These are phyloP conservation scores for Zelostemma sp. DNA, from an alignment of 1,140 invertebrate genomes.

Conservation along the genomic window DNA sequence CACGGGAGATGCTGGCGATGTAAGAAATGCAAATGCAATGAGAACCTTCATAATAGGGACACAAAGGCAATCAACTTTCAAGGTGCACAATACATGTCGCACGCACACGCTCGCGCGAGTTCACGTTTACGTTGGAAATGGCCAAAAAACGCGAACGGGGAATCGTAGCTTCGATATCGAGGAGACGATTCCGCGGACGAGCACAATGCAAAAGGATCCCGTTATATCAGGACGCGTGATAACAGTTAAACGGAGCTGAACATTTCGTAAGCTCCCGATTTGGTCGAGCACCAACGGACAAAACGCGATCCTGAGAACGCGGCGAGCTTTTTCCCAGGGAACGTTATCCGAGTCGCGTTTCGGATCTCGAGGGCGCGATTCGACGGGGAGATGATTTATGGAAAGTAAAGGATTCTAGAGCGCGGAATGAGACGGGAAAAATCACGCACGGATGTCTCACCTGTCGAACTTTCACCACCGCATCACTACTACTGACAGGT, in stretches of 20 bases:
- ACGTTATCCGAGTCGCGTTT: background rate
- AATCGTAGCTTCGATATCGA: background rate
- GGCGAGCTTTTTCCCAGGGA: background rate
- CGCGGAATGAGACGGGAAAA: constrained; percentile 1
- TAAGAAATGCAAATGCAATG: too few relatives aligned
- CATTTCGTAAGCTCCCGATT: background rate
- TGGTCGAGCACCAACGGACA: background rate
- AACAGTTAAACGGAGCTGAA: background rate
- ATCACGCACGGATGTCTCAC: constrained; percentile 42
- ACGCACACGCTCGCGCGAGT: constrained; percentile 3
- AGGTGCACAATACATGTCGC: constrained; percentile 19
- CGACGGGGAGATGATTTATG: background rate
- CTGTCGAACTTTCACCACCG: constrained; percentile 58
- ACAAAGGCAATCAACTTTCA: constrained; percentile 34
- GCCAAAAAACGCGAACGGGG: background rate
- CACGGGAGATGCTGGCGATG: too few relatives aligned
- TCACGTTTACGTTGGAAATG: background rate
- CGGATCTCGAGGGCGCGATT: background rate
- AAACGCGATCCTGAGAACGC: background rate
- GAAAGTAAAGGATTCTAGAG: constrained; percentile 15
- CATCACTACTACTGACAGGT: constrained; percentile 57
- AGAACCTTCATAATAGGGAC: constrained; percentile 19
- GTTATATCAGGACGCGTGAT: constrained; percentile 17
- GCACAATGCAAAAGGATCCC: constrained; percentile 15
- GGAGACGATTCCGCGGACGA: background rate